These are phyloP conservation scores for Ferrisia virgata DNA, from an alignment of 2,888 invertebrate genomes.

Conservation along the genomic window DNA sequence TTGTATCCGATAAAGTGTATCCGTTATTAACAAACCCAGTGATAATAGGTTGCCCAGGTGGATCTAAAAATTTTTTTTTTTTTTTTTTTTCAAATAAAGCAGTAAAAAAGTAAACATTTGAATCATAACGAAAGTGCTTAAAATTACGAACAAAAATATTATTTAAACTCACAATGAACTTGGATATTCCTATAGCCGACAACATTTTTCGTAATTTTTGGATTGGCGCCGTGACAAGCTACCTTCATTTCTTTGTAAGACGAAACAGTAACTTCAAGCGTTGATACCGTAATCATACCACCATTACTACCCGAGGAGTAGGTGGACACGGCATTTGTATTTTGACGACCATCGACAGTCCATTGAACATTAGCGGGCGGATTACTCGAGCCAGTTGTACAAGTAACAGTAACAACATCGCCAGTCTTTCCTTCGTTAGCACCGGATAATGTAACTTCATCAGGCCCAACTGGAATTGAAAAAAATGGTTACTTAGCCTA, in stretches of 20 bases:
- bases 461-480: slow-evolving; percentile 78
- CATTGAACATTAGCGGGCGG: slow-evolving; percentile 84
- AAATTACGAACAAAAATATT: background rate
- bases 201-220: slow-evolving; percentile 81
- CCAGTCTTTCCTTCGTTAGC: slow-evolving; percentile 84
- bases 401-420: slow-evolving; percentile 82
- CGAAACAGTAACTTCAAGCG: slow-evolving; percentile 79
- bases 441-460: slow-evolving; percentile 81
- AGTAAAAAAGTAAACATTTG: background rate
- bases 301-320: background rate
- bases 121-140: background rate
- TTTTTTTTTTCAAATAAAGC: too few relatives aligned
- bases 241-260: slow-evolving; percentile 76
- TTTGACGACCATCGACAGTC: slow-evolving; percentile 74
- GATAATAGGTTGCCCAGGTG: slow-evolving; percentile 85
- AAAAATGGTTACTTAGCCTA: too few relatives aligned
- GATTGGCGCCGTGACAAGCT: slow-evolving; percentile 87
- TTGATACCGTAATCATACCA: slow-evolving; percentile 71
- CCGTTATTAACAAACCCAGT: slow-evolving; percentile 81
- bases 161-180: slow-evolving; percentile 79
- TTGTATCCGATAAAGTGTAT: slow-evolving; percentile 76
- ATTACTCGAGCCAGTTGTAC: slow-evolving; percentile 85
- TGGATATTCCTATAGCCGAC: slow-evolving; percentile 89
- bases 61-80: slow-evolving; percentile 65
- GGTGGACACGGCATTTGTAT: slow-evolving; percentile 62